Evolutionary conservation across 1,140 invertebrate species (phyloP), one percentile per base, ranked within the genome.

Genomic region (Watersipora subatra): DNA sequence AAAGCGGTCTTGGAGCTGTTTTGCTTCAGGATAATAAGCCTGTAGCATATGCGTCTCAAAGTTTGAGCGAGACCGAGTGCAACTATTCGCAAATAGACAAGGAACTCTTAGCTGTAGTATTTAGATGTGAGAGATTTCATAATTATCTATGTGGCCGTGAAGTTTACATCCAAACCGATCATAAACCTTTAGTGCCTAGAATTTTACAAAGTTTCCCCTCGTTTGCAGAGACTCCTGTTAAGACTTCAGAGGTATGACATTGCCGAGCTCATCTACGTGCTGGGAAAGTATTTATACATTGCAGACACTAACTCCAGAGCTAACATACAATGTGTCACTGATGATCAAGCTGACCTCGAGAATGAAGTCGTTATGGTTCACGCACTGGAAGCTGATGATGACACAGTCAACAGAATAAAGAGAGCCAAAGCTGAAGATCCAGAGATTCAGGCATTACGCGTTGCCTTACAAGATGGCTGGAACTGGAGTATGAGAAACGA

Each of bases 11-110:
- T 24, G 80, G 79, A 20, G 75, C 75, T 27, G 73, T 77, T 12
- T 34, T 83, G 0, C 57, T 80, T 2, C 81, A 84, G 67, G 72
- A 81, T 62, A 24, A 75, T 76, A 71, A 71, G 69, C 76, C 76
- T 1, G 71, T 83, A 1, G 75, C 77, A 19, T 83, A 74, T 67
- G 78, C 78, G 2, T 83, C 79, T 2, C 66, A 78, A 30, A 71
- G 77, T 12, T 67, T 83, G 15, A 79, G 76, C 2, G 3, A 64
- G 3, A 70, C 74, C 29, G 78, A 84, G 70, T n/a, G 69, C 28
- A 80, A 81, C 30, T 82, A 83, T 66, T 76, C 73, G 17, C 77
- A 83, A 68, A 77, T 83, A 1, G 80, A 84, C 64, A 76, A 78
- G 65, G 81, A 84, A 69, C 71, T 79, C 2, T 69, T 83, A 1